These are phyloP conservation scores for Sturmia bella DNA, from an alignment of 2,888 invertebrate species.

Conservation along the genomic window DNA sequence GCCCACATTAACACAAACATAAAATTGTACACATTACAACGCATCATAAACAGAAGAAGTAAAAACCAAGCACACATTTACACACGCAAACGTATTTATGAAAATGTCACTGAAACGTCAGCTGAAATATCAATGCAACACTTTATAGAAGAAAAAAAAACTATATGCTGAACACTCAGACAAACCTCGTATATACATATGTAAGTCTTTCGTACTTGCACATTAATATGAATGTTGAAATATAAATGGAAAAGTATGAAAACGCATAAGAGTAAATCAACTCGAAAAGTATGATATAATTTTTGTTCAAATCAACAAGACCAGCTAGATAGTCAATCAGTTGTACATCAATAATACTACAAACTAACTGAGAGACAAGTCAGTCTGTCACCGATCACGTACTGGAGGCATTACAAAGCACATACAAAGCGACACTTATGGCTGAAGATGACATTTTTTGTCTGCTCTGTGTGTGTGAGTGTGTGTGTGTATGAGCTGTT, in stretches of 20 bases:
- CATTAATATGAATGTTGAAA: conserved; percentile 56
- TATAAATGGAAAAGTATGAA: conserved; percentile 62
- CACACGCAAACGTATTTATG: conserved; percentile 6
- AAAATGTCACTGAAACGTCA: conserved; percentile 63
- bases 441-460: conserved; percentile 67
- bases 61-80: not conserved
- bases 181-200: conserved; percentile 10
- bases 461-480: too few species aligned
- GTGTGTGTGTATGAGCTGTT: too few species aligned
- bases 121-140: conserved; percentile 67
- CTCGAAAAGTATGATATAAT: conserved; percentile 77
- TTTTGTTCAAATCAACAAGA: conserved; percentile 71
- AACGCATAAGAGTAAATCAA: conserved; percentile 72
- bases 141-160: conserved; percentile 59
- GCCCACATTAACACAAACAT: conserved; percentile 1
- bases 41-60: conserved; percentile 32
- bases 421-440: conserved; percentile 76
- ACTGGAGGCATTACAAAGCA: conserved; percentile 71
- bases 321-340: conserved; percentile 41
- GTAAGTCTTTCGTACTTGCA: conserved; percentile 1
- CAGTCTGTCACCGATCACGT: conserved; percentile 73
- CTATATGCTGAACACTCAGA: conserved; percentile 26
- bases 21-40: conserved; percentile 16
- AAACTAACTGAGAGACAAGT: conserved; percentile 47
- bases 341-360: conserved; percentile 44